Evolutionary conservation across 23 tunicate species (phyloP), one percentile per base, ranked within the genome.

Genomic region (Halocynthia roretzi): DNA sequence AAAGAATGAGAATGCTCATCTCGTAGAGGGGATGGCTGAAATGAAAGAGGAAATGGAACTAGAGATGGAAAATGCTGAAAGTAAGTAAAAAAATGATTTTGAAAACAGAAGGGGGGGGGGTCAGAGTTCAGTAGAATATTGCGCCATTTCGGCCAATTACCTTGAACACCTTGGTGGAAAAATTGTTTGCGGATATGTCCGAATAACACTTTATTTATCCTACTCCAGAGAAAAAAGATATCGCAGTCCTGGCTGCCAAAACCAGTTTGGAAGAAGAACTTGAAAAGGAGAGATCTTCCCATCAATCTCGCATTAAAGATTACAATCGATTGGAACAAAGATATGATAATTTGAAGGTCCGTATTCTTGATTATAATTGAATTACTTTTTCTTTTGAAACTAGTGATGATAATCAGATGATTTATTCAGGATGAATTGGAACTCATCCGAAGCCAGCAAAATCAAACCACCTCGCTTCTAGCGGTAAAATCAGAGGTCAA

Each of bases 281-380:
- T 53, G 81, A 79, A 18, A 83, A 78, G 10, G 89, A 92, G 70
- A 62, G 87, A 40, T 68, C 82, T 8, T 85, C 84, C 14, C 91
- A 92, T 71, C 98, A 92, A 82, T 7, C 77, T 15, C 63, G 84
- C 22, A 80, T 89, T 65, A 86, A 86, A 55, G 98, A 92, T 63
- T 83, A 86, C 79, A 82, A 86, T 79, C 56, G 88, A 50, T 57
- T 90, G 14, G 90, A 90, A 64, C 91, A 86, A 54, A 21, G 98
- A 54, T 92, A 92, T 75, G 98, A 86, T 8, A 92, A 92, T 61
- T 70, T 92, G 31, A 92, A 92, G 80, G 93, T 87, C 49, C 0
- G 77, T 2, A 18, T 66, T 51, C 44, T 18, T 12, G 14, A 21
- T 44, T 55, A 5, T 31, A 4, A 31, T 31, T 31, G 44, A 31